A percentile compares a stretch with the other conserved stretches of the same genome.
Conservation (phyloP, 2,888 invertebrate species). For the Hydrotaea diabolus region DNA sequence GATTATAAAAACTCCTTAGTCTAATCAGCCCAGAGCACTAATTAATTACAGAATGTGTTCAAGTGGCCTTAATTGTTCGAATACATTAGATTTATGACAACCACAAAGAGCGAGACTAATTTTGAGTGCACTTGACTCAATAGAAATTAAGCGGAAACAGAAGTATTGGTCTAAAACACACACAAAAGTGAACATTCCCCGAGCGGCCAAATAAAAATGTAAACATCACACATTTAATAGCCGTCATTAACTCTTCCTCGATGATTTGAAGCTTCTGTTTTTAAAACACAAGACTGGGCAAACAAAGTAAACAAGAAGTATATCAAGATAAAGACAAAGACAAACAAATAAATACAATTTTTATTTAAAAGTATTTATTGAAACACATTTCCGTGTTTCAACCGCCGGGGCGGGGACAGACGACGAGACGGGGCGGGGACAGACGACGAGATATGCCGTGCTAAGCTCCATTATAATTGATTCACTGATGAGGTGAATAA, state of each 20-base stretch:
- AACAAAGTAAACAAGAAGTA: slow-evolving; percentile 1
- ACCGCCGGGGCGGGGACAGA: not conserved
- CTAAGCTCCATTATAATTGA: not conserved
- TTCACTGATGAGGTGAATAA: not conserved
- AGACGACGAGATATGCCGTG: no score
- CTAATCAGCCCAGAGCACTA: no score
- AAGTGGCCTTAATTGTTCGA: not conserved
- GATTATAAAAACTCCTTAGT: no score
- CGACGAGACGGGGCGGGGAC: not conserved
- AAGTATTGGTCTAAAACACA: not conserved
- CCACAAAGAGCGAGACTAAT: no score
- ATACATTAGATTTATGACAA: not conserved
- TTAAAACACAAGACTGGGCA: not conserved
- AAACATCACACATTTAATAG: slow-evolving; percentile 43
- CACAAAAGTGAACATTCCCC: not conserved
- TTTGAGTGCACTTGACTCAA: not conserved
- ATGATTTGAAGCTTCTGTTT: not conserved
- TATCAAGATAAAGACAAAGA: not conserved
- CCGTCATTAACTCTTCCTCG: slow-evolving; percentile 33
- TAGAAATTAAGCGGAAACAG: slow-evolving; percentile 11
- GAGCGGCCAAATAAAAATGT: not conserved
- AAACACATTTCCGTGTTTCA: slow-evolving; percentile 26
- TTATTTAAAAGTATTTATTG: slow-evolving; percentile 9
- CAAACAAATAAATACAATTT: not conserved
- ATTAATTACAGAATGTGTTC: no score